A percentile compares a stretch with the other conserved stretches of the same genome.
Conservation (phyloP, 2,888 invertebrate genomes). For the Luffia ferchaultella region DNA sequence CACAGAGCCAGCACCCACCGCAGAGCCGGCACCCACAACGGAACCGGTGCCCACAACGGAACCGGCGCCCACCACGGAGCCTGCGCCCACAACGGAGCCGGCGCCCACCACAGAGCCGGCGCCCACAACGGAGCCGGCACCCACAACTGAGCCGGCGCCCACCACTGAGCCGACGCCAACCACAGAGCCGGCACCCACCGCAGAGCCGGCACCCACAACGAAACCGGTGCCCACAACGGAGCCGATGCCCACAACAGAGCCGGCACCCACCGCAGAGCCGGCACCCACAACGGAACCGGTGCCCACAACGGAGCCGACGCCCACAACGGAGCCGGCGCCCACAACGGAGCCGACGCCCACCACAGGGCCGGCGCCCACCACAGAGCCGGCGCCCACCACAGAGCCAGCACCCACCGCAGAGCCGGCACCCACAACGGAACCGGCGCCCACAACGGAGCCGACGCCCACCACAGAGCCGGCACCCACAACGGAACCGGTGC, state of each 20-base stretch:
- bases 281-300: too few relatives aligned
- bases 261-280: too few relatives aligned
- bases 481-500: too few relatives aligned
- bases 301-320: not conserved
- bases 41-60: not conserved
- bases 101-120: too few relatives aligned
- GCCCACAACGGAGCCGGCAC: too few relatives aligned
- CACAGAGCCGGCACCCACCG: constrained; percentile 4
- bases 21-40: constrained; percentile 1
- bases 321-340: not conserved
- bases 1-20: too few relatives aligned
- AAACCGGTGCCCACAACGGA: too few relatives aligned
- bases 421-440: not conserved
- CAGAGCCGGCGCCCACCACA: not conserved
- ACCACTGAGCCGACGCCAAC: constrained; percentile 1
- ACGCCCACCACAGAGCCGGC: constrained; percentile 1
- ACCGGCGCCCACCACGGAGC: too few relatives aligned
- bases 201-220: constrained; percentile 8
- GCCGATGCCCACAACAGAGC: too few relatives aligned
- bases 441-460: not conserved
- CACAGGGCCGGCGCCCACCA: not conserved
- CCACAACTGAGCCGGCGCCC: too few relatives aligned
- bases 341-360: not conserved
- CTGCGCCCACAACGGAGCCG: too few relatives aligned
- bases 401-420: not conserved